Evolutionary conservation across 2,888 invertebrate genomes (phyloP), one percentile per base, ranked within the genome.

Genomic region (Drosophila sordidula): DNA sequence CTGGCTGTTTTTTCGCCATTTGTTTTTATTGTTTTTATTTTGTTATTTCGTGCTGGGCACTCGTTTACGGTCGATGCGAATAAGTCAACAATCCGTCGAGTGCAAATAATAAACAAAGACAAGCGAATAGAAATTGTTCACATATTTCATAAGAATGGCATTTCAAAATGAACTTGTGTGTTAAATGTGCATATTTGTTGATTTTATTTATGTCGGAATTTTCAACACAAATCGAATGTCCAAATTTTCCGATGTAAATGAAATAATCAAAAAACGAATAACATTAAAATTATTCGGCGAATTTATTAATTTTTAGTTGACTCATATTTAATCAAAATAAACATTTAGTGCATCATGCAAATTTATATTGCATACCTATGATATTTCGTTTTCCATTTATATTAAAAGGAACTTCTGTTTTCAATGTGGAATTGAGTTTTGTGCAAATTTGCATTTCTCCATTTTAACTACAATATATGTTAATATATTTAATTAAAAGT

Each of bases 61-160:
- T 18, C 18, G 34, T 50, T 63, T 46, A 46, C 29, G 38, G 16
- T 34, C n/a, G 16, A 18, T 49, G 49, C 50, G 39, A 65, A 61
- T 51, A 66, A 59, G 70, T 65, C 70, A 59, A 64, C 49, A 59
- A 63, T 41, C 29, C n/a, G 42, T 8, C n/a, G 26, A 18, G 25
- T 18, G 36, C 44, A 51, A 71, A 58, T 29, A 58, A 56, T 44
- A 67, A 67, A 61, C 61, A 61, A 55, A 56, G 18, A 38, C 46
- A 51, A 22, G 11, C 47, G 8, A 32, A 50, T 50, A 42, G 32
- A 54, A 9, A 41, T 51, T 41, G 26, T 47, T 44, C 18, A 56
- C 41, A 73, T 51, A 47, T 68, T 41, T 61, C 8, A 32, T 22
- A 12, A 4, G 16, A n/a, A 66, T 57, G 41, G 26, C 34, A 62